Evolutionary conservation across 92 coral and sea anemone species (phyloP).

Genomic region (Galaxea fascicularis): DNA sequence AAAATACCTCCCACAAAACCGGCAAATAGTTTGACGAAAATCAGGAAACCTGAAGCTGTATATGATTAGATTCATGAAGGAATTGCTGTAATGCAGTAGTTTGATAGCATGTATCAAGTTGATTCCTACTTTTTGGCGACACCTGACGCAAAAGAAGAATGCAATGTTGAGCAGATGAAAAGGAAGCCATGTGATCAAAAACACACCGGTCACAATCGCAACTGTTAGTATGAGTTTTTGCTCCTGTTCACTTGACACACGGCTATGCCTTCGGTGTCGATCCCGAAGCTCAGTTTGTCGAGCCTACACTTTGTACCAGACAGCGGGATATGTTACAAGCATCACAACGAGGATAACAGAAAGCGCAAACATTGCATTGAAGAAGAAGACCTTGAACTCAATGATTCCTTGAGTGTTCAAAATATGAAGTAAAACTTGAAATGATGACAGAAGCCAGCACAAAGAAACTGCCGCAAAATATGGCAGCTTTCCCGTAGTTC

Average conservation of each 20-base stretch:
- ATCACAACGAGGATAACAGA: slow-evolving; percentile 55
- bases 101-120: slow-evolving; percentile 49
- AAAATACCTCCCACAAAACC: slow-evolving; percentile 21
- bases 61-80: slow-evolving; percentile 60
- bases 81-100: slow-evolving; percentile 68
- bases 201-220: slow-evolving; percentile 64
- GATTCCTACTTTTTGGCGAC: background rate
- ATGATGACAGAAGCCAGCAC: slow-evolving; percentile 39
- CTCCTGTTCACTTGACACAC: slow-evolving; percentile 44
- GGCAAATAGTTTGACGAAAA: slow-evolving; percentile 57
- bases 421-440: slow-evolving; percentile 20
- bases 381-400: slow-evolving; percentile 49
- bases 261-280: slow-evolving; percentile 45
- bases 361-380: slow-evolving; percentile 48
- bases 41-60: slow-evolving; percentile 65
- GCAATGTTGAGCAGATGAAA: slow-evolving; percentile 58
- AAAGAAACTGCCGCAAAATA: slow-evolving; percentile 17
- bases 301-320: slow-evolving; percentile 56
- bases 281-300: slow-evolving; percentile 22
- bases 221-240: slow-evolving; percentile 53
- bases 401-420: slow-evolving; percentile 2
- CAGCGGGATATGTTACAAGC: slow-evolving; percentile 53
- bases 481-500: slow-evolving; percentile 29
- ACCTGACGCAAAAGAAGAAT: slow-evolving; percentile 43
- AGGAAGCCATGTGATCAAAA: slow-evolving; percentile 64